Percentiles rank a stretch among this genome's conserved stretches.
These are phyloP conservation scores for Lepidurus couesii DNA, from an alignment of 1,140 invertebrate species.

Conservation along the genomic window DNA sequence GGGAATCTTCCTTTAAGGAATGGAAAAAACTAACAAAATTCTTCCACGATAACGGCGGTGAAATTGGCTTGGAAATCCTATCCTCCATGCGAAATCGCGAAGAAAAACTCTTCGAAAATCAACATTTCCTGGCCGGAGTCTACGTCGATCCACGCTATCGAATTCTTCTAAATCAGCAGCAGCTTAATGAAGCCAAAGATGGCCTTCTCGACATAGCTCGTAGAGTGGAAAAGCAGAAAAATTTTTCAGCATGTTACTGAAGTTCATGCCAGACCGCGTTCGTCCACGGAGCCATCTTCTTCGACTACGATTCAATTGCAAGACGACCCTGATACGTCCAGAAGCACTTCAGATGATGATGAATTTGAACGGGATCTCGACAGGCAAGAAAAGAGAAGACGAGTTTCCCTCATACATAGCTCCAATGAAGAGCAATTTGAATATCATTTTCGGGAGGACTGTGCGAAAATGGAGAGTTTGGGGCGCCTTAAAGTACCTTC, in stretches of 20 bases:
- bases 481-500: constrained; percentile 4
- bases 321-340: background rate
- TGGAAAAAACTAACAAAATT: background rate
- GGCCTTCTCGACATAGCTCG: background rate
- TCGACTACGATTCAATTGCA: background rate
- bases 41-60: background rate
- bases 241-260: constrained; percentile 6
- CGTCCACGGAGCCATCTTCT: constrained; percentile 3
- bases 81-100: background rate
- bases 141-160: background rate
- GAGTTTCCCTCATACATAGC: background rate
- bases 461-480: background rate
- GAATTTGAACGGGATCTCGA: constrained; percentile 1
- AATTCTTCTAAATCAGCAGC: background rate
- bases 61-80: background rate
- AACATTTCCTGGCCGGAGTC: background rate
- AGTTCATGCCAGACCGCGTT: background rate
- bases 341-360: constrained; percentile 5
- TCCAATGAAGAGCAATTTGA: background rate
- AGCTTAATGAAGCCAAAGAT: background rate
- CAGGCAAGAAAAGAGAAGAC: constrained; percentile 5
- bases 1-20: background rate
- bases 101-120: constrained; percentile 6
- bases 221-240: constrained; percentile 2
- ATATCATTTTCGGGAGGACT: constrained; percentile 5